A percentile compares a stretch with the other conserved stretches of the same genome.
phyloP scores from a whole-genome alignment of 2,888 invertebrate genomes.

The Ormyrus labotus region DNA sequence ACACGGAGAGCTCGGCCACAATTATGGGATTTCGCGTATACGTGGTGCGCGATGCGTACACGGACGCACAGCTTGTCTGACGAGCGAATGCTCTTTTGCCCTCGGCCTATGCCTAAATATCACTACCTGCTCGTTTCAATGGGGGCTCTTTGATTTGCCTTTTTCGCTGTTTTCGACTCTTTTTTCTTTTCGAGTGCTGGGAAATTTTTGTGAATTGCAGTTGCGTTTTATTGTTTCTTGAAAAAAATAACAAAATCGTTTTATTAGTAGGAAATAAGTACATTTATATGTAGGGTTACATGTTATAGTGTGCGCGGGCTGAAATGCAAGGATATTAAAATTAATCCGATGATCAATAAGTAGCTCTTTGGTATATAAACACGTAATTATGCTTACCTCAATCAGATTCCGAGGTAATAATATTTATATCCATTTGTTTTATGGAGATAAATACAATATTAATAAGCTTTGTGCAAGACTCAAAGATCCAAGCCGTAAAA shows the following conservation, averaged over 20 bases:
- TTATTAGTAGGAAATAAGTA: neutral
- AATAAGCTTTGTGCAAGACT: too few species aligned
- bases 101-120: slow-evolving; percentile 11
- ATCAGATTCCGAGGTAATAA: too few species aligned
- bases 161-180: neutral
- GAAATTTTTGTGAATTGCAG: neutral
- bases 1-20: slow-evolving; percentile 12
- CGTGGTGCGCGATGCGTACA: neutral
- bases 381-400: too few species aligned
- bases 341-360: neutral
- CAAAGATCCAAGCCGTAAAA: too few species aligned
- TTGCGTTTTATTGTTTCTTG: neutral
- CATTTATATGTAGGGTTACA: too few species aligned
- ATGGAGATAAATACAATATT: too few species aligned
- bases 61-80: neutral
- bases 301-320: too few species aligned
- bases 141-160: neutral
- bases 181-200: neutral
- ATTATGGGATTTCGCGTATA: slow-evolving; percentile 21
- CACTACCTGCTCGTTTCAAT: too few species aligned
- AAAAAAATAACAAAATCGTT: neutral
- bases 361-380: too few species aligned
- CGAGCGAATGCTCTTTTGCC: slow-evolving; percentile 13
- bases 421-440: too few species aligned
- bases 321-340: neutral